phyloP scores from a whole-genome alignment of 2,888 invertebrate genomes.

The Drosophila limbata region DNA sequence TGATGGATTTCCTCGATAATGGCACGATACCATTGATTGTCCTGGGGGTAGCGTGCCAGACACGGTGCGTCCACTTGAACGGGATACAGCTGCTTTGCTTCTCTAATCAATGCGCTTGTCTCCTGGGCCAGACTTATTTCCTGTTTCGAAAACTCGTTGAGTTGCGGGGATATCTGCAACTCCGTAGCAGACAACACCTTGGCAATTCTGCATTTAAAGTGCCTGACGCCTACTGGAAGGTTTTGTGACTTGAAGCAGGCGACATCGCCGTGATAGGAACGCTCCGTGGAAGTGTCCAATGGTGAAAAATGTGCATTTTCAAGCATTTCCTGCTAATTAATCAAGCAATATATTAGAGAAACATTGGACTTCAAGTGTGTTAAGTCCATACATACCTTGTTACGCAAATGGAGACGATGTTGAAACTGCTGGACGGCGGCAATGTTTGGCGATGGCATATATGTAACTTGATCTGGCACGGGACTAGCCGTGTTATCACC shows the following conservation, averaged over 20 bases:
- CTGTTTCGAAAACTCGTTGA: conserved; percentile 84
- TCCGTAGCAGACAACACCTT: conserved; percentile 73
- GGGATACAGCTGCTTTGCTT: conserved; percentile 85
- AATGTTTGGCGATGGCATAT: conserved; percentile 9
- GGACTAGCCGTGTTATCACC: background rate
- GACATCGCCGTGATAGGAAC: conserved; percentile 70
- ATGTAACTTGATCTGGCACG: background rate
- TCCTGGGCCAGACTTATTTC: conserved; percentile 86
- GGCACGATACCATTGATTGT: conserved; percentile 91
- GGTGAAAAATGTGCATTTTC: conserved; percentile 74
- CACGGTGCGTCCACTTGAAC: conserved; percentile 86
- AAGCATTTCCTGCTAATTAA: conserved; percentile 43
- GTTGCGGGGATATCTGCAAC: conserved; percentile 78
- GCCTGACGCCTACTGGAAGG: conserved; percentile 71
- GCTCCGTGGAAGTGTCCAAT: conserved; percentile 77
- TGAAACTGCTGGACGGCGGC: conserved; percentile 28
- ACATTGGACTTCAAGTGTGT: background rate
- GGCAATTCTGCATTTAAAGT: conserved; percentile 78
- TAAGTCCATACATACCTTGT: conserved; percentile 32
- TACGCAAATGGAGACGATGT: conserved; percentile 37
- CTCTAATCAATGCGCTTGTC: conserved; percentile 86
- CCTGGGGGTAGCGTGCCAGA: conserved; percentile 87
- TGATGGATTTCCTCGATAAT: conserved; percentile 87
- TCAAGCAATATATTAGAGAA: background rate
- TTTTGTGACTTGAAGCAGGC: conserved; percentile 70